A percentile compares a stretch with the other conserved stretches of the same genome.
Evolutionary conservation across 2,113 vertebrate species (phyloP).

Genomic region (Fukomys damarensis): DNA sequence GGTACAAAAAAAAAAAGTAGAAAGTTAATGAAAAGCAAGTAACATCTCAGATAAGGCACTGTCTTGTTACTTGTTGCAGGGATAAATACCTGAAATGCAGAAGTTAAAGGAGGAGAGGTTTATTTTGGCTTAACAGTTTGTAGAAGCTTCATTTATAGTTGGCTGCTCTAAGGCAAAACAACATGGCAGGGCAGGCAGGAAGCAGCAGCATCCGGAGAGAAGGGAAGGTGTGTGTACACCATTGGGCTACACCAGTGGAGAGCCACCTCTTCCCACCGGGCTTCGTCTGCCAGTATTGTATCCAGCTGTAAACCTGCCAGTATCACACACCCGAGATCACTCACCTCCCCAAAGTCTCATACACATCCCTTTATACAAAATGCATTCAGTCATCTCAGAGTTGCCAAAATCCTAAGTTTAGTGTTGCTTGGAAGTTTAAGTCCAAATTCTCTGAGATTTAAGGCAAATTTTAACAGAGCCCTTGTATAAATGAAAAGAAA

Average conservation of each 20-base stretch:
- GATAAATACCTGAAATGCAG: neutral
- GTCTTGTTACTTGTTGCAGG: neutral
- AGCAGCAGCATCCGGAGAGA: neutral
- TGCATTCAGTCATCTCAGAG: neutral
- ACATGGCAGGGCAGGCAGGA: neutral
- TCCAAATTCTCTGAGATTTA: neutral
- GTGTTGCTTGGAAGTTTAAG: neutral
- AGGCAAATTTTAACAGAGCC: neutral
- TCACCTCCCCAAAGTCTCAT: neutral
- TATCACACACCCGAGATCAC: neutral
- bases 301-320: no score
- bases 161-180: neutral
- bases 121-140: neutral
- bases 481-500: neutral
- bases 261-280: neutral
- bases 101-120: neutral
- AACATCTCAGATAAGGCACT: neutral
- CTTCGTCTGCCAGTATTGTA: neutral
- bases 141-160: neutral
- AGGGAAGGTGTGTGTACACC: neutral
- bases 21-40: neutral
- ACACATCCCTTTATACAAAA: neutral
- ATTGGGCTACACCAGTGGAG: neutral
- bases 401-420: neutral
- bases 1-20: no score